Evolutionary conservation across 1,140 invertebrate species (phyloP), one percentile per base, ranked within the genome.

Genomic region (Portunus trituberculatus): DNA sequence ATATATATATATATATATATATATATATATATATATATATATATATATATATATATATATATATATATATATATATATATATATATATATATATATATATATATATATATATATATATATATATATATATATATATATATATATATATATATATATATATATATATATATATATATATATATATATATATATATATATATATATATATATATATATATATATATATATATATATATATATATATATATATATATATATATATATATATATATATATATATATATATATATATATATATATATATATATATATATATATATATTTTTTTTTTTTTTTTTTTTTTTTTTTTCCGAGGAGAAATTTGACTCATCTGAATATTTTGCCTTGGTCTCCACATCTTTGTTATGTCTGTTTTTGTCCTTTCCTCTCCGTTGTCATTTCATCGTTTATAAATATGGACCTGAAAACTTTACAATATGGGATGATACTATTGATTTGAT

Each of bases 111-210:
- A n/a, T 29, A 25, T 83, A n/a, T 83, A n/a, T 25, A 29, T n/a
- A 83, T n/a, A 83, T 83, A n/a, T 83, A 29, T 83, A n/a, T 29
- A 83, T 83, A n/a, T 83, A n/a, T n/a, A n/a, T 83, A n/a, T 83
- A n/a, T 83, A 25, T 83, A 83, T 83, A n/a, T 39, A 39, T 39
- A 39, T 39, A 39, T 39, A 39, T 39, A 39, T 39, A 39, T 86
- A 31, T 86, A 31, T 86, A 86, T 39, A 86, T 39, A 86, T 39
- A 86, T 39, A 86, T 39, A 86, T 39, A 86, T 86, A 86, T 86
- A 86, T 86, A 86, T 86, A 86, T 86, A 39, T 39, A 6, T 39
- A 39, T 39, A 39, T 86, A 14, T 16, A 39, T 16, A 14, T 20
- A 39, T 39, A 39, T 39, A 39, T 39, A 39, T 39, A 39, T 39